Base-by-base conservation (phyloP, 2,113 vertebrate genomes). In the Pseudorasbora parva region DNA sequence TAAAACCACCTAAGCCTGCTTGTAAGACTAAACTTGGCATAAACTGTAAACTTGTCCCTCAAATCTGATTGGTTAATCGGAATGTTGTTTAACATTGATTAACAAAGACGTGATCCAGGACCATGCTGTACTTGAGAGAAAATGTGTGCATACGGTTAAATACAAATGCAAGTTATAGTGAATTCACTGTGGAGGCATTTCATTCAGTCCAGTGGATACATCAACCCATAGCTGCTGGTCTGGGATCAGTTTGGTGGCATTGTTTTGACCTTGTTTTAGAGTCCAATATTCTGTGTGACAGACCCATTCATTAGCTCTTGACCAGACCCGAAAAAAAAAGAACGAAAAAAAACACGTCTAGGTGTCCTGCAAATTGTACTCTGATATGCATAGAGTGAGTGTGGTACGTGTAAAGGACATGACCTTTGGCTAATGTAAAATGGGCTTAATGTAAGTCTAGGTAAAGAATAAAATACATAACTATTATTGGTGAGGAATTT, bases 251-350 rank as follows among this genome's bases (percentile, higher is more conserved):
- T 51, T 10, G 14, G 8, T 19, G 23, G 15, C 45, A 74, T 74
- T 51, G 23, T 51, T 59, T n/a, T 56, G 86, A 91, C 90, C 78
- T 87, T 86, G 82, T 82, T 89, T 90, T 85, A 87, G 87, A 86
- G 87, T 88, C 87, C 89, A 86, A 82, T 88, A 85, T 91, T 76
- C 25, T 14, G 1, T 51, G 72, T 74, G 72, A 51, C 60, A 64
- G 23, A 79, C 17, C 43, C 41, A 23, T 82, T 87, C 81, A 87
- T 89, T 88, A 92, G 33, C 4, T 47, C 43, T 43, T 47, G 23
- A 47, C 45, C 17, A 64, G 41, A 62, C 56, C 23, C 47, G 41
- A 25, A 19, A 73, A 27, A 6, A 7, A 37, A 30, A 25, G 27
- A 72, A 27, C 3, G 0, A 37, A 25, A 49, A 72, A 27, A 33